Base-by-base conservation (phyloP, 2,113 vertebrate genomes). In the Raphicerus campestris region DNA sequence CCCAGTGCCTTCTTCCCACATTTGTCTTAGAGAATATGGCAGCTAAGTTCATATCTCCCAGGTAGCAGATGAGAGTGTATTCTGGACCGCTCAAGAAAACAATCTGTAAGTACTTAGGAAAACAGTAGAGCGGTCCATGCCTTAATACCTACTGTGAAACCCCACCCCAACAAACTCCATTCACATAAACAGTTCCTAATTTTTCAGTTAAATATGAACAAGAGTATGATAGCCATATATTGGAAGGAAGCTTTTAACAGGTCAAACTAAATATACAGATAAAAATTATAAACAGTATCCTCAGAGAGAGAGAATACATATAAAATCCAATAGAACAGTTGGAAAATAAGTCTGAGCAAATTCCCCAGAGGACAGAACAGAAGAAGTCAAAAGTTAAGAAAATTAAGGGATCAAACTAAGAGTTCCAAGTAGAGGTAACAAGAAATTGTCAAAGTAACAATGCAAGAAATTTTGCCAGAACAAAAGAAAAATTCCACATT, bases 331-430 rank as follows among this genome's bases (percentile, higher is more conserved):
- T 3, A 28, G 28, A 94, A 75, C 3, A 10, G 14, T 22, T 55
- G 8, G n/a, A 96, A 96, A 94, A 75, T 30, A 66, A 70, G 70
- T 22, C 30, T 89, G 8, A 94, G 13, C 26, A 94, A 86, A 93
- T 92, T 92, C 47, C 39, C 5, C 17, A 73, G 35, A 47, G 93
- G 32, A 80, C 2, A 80, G 11, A 96, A 82, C 20, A 51, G 63
- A n/a, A 88, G 20, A 96, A 39, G 6, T 55, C 55, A 61, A 35
- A 89, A 92, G 26, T 51, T 56, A 60, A 89, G 70, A 84, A 89
- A 89, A 90, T 2, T 35, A 39, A 9, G 13, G 28, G 4, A 51
- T 73, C 28, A 39, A 94, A 87, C 9, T 47, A 77, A 95, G 20
- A 88, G 9, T 6, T 75, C 7, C 47, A 88, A 55, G 28, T 66